phyloP scores from a whole-genome alignment of 1,140 invertebrate species.

The Cephus cinctus region DNA sequence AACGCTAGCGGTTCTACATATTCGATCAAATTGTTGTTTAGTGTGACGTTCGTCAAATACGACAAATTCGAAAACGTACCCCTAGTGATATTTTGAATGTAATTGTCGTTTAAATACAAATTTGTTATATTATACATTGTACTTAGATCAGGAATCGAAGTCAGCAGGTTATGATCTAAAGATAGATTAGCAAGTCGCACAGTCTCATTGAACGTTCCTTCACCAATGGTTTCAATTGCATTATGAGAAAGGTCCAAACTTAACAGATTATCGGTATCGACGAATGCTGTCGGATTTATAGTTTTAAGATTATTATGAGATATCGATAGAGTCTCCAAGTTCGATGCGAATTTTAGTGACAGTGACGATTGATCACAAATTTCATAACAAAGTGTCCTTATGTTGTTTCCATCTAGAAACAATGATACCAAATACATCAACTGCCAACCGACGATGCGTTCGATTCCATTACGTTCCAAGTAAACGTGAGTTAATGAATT shows the following conservation, averaged over 20 bases:
- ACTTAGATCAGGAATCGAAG: neutral
- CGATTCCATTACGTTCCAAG: conserved; percentile 38
- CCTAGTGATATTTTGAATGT: neutral
- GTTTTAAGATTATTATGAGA: conserved; percentile 4
- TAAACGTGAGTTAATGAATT: conserved; percentile 29
- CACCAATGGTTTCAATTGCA: conserved; percentile 1
- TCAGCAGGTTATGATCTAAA: conserved; percentile 2
- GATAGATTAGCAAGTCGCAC: neutral
- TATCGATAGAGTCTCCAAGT: neutral
- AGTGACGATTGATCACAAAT: neutral
- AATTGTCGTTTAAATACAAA: conserved; percentile 7
- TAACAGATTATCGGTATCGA: neutral
- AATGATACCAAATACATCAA: conserved; percentile 22
- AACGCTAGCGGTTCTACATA: neutral
- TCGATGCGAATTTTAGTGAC: neutral
- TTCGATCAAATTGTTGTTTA: too few species aligned
- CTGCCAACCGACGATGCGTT: conserved; percentile 16
- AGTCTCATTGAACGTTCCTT: neutral
- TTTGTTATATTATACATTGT: conserved; percentile 1
- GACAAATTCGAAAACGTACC: too few species aligned
- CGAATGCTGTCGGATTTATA: conserved; percentile 12
- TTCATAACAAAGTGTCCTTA: conserved; percentile 9
- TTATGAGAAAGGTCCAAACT: conserved; percentile 16
- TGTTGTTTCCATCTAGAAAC: conserved; percentile 33
- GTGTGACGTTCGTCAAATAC: too few species aligned